These are phyloP conservation scores for Mastacembelus armatus DNA, from an alignment of 2,797 vertebrate species.

Conservation along the genomic window DNA sequence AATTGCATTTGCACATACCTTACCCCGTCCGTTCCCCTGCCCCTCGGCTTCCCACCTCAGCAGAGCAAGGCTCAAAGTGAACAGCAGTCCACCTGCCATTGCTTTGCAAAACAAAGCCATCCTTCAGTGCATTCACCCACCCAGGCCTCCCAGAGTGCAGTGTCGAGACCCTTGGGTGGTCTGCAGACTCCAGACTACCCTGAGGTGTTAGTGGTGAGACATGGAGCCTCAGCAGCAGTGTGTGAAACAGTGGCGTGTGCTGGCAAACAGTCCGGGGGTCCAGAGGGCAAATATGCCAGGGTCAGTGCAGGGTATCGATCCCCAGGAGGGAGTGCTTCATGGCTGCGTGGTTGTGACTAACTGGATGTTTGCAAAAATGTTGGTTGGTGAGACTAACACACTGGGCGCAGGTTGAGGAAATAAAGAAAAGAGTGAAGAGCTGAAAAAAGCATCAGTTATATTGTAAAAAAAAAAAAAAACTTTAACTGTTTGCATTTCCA, in stretches of 20 bases:
- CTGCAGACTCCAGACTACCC: conserved; percentile 13
- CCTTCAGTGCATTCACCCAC: conserved; percentile 44
- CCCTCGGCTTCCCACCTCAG: conserved; percentile 41
- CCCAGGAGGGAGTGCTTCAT: neutral
- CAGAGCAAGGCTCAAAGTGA: conserved; percentile 56
- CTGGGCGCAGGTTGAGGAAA: too few relatives aligned
- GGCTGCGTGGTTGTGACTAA: neutral
- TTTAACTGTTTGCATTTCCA: neutral
- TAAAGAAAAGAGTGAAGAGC: neutral
- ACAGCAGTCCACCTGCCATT: conserved; percentile 55
- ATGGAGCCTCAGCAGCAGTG: conserved; percentile 7
- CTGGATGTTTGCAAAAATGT: conserved; percentile 21
- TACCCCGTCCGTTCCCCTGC: conserved; percentile 47
- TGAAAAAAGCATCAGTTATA: neutral
- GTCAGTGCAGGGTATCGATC: conserved; percentile 66
- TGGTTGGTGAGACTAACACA: neutral
- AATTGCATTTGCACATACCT: conserved; percentile 60
- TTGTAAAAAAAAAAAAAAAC: neutral
- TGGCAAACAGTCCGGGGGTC: conserved; percentile 37
- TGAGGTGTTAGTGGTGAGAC: conserved; percentile 5
- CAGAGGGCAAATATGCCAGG: conserved; percentile 54
- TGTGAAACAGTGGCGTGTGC: conserved; percentile 8
- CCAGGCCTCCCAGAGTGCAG: conserved; percentile 26
- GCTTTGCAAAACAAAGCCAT: conserved; percentile 66
- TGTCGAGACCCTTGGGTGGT: conserved; percentile 39